Conservation (phyloP, 2,797 vertebrate genomes). For the Xiphorhynchus erythropygius region DNA sequence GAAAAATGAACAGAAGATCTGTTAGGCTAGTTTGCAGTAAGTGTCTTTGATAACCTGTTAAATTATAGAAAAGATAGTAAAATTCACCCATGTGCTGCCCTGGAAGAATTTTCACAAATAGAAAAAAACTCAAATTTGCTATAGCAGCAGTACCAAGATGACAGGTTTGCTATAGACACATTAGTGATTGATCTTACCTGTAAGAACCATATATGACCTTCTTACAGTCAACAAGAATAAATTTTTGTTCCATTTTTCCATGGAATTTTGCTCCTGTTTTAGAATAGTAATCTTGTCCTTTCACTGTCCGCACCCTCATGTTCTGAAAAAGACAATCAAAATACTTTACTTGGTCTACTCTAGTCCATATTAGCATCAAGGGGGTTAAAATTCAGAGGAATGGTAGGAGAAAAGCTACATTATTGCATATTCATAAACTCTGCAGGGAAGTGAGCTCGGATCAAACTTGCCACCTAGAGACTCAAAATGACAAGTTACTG, state of each 20-base stretch:
- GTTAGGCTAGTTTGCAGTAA: background rate
- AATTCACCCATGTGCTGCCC: background rate
- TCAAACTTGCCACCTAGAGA: background rate
- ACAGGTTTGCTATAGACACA: background rate
- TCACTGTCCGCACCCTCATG: conserved; percentile 93
- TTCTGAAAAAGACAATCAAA: conserved; percentile 81
- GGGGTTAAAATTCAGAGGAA: background rate
- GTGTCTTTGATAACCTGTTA: background rate
- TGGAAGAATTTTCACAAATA: background rate
- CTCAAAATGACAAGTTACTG: background rate
- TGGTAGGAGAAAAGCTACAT: background rate
- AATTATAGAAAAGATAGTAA: background rate
- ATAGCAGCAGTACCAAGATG: background rate
- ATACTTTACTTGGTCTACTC: background rate
- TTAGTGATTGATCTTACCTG: conserved; percentile 82
- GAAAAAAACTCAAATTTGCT: background rate
- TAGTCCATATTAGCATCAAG: background rate
- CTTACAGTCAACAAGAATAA: conserved; percentile 91
- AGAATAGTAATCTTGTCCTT: conserved; percentile 92
- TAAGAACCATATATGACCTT: conserved; percentile 94
- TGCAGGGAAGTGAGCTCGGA: background rate
- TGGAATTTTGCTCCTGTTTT: conserved; percentile 93
- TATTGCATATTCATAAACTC: background rate
- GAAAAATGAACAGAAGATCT: background rate
- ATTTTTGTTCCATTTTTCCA: conserved; percentile 92